Conservation (phyloP, 2,113 vertebrate species). For the Labeo catla region DNA sequence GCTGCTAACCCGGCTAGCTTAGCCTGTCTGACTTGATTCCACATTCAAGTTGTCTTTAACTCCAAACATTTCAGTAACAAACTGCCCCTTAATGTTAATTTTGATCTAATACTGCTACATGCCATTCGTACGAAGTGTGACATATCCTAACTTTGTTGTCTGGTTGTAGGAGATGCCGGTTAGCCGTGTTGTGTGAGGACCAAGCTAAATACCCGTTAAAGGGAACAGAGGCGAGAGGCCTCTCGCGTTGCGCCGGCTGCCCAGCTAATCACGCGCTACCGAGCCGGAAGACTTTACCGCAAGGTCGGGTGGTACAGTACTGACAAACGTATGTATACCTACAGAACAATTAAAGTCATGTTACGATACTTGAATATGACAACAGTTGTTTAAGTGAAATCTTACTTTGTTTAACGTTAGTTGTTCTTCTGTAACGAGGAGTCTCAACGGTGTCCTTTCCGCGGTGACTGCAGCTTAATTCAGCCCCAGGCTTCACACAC, state of each 20-base stretch:
- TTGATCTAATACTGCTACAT: neutral
- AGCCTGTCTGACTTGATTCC: neutral
- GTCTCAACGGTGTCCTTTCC: neutral
- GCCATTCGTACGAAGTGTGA: neutral
- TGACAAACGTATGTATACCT: neutral
- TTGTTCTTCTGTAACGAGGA: neutral
- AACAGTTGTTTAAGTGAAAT: neutral
- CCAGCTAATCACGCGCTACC: neutral
- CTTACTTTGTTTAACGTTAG: slow-evolving; percentile 15
- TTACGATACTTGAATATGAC: neutral
- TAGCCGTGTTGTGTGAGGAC: neutral
- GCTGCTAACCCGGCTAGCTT: slow-evolving; percentile 14
- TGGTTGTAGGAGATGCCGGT: neutral
- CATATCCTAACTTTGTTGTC: neutral
- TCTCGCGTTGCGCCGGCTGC: neutral
- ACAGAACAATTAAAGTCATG: neutral
- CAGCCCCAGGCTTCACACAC: slow-evolving; percentile 60
- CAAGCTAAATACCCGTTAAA: neutral
- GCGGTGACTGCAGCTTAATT: slow-evolving; percentile 52
- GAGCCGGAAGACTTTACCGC: neutral
- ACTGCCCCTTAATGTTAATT: neutral
- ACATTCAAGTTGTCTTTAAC: neutral
- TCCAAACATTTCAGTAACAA: neutral
- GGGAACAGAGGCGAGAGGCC: neutral
- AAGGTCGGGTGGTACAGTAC: slow-evolving; percentile 2